phyloP scores from a whole-genome alignment of 1,140 invertebrate species.

The Drosophila cardini region DNA sequence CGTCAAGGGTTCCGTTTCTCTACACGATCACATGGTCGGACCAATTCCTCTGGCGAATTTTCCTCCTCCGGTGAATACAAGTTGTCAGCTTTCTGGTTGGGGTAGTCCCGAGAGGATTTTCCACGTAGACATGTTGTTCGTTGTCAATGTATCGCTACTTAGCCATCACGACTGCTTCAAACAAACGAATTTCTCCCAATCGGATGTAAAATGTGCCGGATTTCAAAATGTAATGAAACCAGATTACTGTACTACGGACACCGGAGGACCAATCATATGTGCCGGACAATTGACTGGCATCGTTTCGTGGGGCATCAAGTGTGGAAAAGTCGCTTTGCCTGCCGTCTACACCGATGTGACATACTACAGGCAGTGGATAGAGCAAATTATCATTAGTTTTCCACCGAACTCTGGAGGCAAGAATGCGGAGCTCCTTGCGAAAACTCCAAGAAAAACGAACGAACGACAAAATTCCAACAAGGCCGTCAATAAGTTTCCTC shows the following conservation, averaged over 20 bases:
- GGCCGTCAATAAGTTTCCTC: neutral
- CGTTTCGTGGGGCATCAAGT: slow-evolving; percentile 89
- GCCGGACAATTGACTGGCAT: slow-evolving; percentile 87
- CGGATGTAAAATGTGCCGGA: slow-evolving; percentile 55
- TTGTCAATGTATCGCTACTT: slow-evolving; percentile 26
- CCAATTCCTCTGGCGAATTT: slow-evolving; percentile 20
- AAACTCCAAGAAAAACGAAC: neutral
- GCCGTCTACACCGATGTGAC: slow-evolving; percentile 90
- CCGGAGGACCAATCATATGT: slow-evolving; percentile 87
- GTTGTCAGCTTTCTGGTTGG: slow-evolving; percentile 53
- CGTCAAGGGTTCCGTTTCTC: slow-evolving; percentile 29
- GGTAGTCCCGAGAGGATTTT: slow-evolving; percentile 23
- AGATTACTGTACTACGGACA: slow-evolving; percentile 84
- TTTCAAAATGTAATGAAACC: slow-evolving; percentile 9
- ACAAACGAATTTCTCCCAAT: slow-evolving; percentile 9
- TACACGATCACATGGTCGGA: slow-evolving; percentile 1
- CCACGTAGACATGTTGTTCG: slow-evolving; percentile 22
- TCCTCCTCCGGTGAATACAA: neutral
- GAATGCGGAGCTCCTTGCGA: neutral
- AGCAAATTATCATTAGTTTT: neutral
- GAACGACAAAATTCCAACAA: neutral
- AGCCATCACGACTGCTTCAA: slow-evolving; percentile 13
- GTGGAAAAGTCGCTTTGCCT: slow-evolving; percentile 87
- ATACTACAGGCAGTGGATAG: slow-evolving; percentile 87
- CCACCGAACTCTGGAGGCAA: neutral